phyloP scores from a whole-genome alignment of 2,113 vertebrate genomes.

The Porphyrio hochstetteri region DNA sequence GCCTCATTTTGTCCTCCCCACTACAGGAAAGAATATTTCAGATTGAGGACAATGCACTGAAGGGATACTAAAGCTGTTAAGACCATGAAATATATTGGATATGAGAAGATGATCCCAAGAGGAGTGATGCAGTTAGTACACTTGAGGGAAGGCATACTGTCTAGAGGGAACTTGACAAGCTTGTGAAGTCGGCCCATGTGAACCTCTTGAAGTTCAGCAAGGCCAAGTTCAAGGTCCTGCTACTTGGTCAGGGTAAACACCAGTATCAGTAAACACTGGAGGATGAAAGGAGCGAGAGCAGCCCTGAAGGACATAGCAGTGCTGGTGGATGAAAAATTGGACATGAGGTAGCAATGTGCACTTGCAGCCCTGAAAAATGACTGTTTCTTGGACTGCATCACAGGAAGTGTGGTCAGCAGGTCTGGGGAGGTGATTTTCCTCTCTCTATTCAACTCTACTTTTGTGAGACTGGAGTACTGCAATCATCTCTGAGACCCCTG shows the following conservation, averaged over 20 bases:
- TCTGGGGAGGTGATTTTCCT: background rate
- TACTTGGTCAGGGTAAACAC: too few relatives aligned
- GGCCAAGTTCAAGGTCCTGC: background rate
- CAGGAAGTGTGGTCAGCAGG: too few relatives aligned
- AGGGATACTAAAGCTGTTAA: background rate
- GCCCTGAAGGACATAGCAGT: background rate
- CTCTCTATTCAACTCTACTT: background rate
- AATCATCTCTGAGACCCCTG: background rate
- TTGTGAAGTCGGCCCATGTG: background rate
- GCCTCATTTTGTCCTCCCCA: background rate
- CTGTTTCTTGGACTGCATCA: background rate
- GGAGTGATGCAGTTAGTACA: background rate
- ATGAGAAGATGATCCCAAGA: background rate
- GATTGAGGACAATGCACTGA: background rate
- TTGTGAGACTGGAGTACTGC: background rate
- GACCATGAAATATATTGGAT: background rate
- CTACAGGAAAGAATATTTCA: background rate
- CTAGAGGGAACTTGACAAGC: background rate
- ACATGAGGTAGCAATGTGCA: fast-evolving
- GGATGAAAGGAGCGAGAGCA: background rate
- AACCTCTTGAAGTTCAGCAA: background rate
- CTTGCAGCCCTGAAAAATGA: background rate
- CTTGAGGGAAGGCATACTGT: background rate
- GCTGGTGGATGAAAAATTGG: background rate
- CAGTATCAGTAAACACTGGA: background rate